Evolutionary conservation across 2,797 vertebrate species (phyloP).

Genomic region (Pseudochaenichthys georgianus): DNA sequence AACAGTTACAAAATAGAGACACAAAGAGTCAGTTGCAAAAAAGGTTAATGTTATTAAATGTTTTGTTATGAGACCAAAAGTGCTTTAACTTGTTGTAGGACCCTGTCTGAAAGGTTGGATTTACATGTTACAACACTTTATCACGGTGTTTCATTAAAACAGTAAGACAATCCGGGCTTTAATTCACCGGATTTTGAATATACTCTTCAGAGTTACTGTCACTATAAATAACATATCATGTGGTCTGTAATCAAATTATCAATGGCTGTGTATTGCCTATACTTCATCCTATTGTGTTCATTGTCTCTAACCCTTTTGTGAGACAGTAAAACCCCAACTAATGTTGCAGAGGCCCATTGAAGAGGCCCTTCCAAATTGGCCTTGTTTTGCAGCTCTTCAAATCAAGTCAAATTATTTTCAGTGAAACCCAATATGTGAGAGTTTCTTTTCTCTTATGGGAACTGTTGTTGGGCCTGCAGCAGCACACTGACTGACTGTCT

Average conservation of each 20-base stretch:
- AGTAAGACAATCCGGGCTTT: slow-evolving; percentile 40
- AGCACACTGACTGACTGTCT: slow-evolving; percentile 64
- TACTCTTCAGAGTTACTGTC: slow-evolving; percentile 66
- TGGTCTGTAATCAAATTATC: slow-evolving; percentile 72
- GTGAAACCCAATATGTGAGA: slow-evolving; percentile 66
- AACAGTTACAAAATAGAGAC: background rate
- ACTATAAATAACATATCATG: slow-evolving; percentile 66
- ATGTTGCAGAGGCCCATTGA: slow-evolving; percentile 52
- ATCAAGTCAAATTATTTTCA: slow-evolving; percentile 74
- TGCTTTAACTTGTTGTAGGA: background rate
- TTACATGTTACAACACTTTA: slow-evolving; percentile 44
- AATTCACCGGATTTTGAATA: slow-evolving; percentile 54
- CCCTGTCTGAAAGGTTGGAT: slow-evolving; percentile 12
- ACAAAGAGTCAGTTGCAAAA: background rate
- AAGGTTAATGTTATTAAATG: background rate
- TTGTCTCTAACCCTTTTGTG: slow-evolving; percentile 59
- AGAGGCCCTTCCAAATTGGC: slow-evolving; percentile 65
- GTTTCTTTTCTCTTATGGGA: slow-evolving; percentile 55
- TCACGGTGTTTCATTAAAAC: slow-evolving; percentile 57
- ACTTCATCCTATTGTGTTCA: slow-evolving; percentile 70
- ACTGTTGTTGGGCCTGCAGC: slow-evolving; percentile 61
- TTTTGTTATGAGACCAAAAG: background rate
- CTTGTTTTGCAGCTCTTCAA: slow-evolving; percentile 65
- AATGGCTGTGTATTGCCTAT: slow-evolving; percentile 58
- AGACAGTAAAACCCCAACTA: slow-evolving; percentile 65